Evolutionary conservation across 1,140 invertebrate genomes (phyloP).

Genomic region (Drosophila ficusphila): DNA sequence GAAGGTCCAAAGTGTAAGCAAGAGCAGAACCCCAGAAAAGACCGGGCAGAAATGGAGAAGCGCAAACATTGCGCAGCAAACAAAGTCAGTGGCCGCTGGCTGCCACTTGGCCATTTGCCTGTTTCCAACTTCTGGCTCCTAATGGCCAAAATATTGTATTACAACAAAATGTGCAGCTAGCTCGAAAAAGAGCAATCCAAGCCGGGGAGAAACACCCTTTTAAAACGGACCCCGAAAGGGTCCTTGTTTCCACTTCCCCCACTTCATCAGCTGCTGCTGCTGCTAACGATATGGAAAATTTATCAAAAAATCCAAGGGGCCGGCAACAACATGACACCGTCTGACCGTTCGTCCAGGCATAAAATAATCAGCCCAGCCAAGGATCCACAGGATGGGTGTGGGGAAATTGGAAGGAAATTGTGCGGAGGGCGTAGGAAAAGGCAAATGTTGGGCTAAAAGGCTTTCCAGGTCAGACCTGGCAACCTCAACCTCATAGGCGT

Average conservation of each 20-base stretch:
- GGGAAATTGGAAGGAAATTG: constrained; percentile 4
- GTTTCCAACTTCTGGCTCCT: constrained; percentile 42
- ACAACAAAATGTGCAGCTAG: constrained; percentile 69
- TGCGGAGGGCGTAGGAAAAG: constrained; percentile 39
- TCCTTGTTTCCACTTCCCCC: constrained; percentile 8
- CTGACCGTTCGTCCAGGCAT: constrained; percentile 59
- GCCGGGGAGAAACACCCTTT: constrained; percentile 32
- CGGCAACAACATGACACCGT: constrained; percentile 64
- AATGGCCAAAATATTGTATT: constrained; percentile 82
- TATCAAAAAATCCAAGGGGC: constrained; percentile 72
- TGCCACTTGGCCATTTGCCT: constrained; percentile 61
- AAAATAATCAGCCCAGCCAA: constrained; percentile 70
- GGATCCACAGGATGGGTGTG: constrained; percentile 7
- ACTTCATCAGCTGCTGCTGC: not conserved
- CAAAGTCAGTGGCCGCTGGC: constrained; percentile 51
- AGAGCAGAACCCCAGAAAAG: not conserved
- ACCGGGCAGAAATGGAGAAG: constrained; percentile 9
- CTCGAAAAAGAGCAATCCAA: constrained; percentile 24
- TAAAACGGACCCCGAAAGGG: constrained; percentile 62
- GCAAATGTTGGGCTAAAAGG: constrained; percentile 74
- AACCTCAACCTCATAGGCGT: constrained; percentile 35
- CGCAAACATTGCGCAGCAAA: constrained; percentile 66
- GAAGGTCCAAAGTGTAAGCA: constrained; percentile 61
- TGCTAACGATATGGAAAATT: constrained; percentile 82
- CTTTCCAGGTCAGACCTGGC: constrained; percentile 64